Conservation (phyloP, 2,797 vertebrate species). For the Leuciscus waleckii region DNA sequence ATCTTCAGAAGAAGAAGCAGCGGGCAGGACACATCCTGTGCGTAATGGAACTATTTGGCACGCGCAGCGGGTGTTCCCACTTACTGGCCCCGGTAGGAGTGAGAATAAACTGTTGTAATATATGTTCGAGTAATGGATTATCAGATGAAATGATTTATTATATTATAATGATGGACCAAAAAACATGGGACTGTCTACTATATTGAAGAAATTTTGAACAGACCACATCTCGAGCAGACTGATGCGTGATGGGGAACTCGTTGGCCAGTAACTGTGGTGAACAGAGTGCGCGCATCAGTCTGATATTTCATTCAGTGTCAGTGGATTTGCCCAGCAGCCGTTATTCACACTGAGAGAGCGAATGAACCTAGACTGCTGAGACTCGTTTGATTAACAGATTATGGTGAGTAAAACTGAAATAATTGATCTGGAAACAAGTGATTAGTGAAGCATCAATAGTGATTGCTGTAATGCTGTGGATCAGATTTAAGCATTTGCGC, state of each 20-base stretch:
- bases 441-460: background rate
- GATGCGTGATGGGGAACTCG: background rate
- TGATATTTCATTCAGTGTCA: background rate
- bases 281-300: background rate
- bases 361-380: background rate
- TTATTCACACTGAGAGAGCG: background rate
- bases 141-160: background rate
- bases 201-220: background rate
- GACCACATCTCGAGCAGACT: background rate
- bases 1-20: background rate
- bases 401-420: constrained; percentile 7
- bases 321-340: background rate
- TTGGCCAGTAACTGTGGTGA: background rate
- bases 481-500: background rate
- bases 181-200: background rate
- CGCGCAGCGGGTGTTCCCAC: background rate
- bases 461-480: background rate
- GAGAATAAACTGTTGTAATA: background rate
- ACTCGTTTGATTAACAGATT: background rate
- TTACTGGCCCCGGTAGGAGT: background rate
- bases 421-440: background rate
- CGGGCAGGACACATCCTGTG: background rate
- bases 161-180: background rate
- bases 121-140: background rate
- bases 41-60: background rate